Base-by-base conservation (phyloP, 1,140 invertebrate species). In the Charaxes varanes region DNA sequence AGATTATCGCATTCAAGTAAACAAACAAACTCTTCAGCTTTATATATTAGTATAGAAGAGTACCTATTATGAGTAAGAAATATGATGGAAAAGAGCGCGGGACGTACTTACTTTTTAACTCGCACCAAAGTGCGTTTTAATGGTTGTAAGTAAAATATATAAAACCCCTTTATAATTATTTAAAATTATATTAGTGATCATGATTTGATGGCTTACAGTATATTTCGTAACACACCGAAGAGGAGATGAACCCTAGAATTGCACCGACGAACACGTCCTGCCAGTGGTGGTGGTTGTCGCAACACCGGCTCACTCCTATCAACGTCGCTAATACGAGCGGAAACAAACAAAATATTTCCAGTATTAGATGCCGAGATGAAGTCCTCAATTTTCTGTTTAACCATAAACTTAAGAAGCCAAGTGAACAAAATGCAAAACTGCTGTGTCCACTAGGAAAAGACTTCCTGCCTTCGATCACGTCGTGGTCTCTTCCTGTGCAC, bases 391-490 rank as follows among this genome's bases (percentile, higher is more conserved):
- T 92, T 8, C 90, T 90, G 47, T 87, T 88, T 35, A 93, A 54
- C 67, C 93, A 94, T 3, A 94, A 72, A 11, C 89, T 84, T 7
- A 93, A 70, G 56, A 92, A 94, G 1, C 88, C 88, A 65, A 94
- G 87, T 43, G 91, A 89, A 30, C 88, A 88, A 80, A 94, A 94
- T 69, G 84, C 76, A 88, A 90, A 91, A n/a, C 92, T 92, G 3
- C 93, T 90, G 85, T 96, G 94, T n/a, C 93, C 93, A 84, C 93
- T 95, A 2, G 94, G 94, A 71, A 96, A 96, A 67, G 93, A 95
- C 71, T 94, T 95, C 47, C 90, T 86, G n/a, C 93, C 94, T 55
- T 96, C 92, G 47, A 87, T 87, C 24, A 94, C 84, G 12, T 80
- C 79, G 8, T 76, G 53, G 10, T 64, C 48, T 51, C 87, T 78